phyloP scores from a whole-genome alignment of 1,140 invertebrate species.

The Bombus sylvicola region DNA sequence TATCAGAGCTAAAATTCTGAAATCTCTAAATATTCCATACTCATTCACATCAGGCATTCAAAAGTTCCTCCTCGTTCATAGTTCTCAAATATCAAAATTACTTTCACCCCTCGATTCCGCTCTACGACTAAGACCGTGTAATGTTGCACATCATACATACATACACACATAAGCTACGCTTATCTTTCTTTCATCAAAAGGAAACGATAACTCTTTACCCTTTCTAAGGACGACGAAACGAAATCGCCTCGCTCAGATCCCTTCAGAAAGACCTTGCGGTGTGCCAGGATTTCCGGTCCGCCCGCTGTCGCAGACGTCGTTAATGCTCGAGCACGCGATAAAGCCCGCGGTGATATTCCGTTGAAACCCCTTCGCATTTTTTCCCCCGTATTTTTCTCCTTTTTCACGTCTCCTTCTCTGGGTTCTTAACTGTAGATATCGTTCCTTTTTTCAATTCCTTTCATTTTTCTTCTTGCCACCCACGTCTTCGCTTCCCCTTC shows the following conservation, averaged over 20 bases:
- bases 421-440: neutral
- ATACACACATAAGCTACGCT: neutral
- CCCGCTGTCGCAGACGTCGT: conserved; percentile 43
- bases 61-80: neutral
- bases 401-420: neutral
- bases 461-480: conserved; percentile 5
- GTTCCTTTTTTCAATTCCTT: neutral
- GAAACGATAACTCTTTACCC: neutral
- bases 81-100: neutral
- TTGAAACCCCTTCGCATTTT: conserved; percentile 18
- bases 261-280: conserved; percentile 13
- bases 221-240: conserved; percentile 25
- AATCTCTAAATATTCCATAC: neutral
- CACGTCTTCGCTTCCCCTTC: neutral
- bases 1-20: neutral
- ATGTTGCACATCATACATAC: neutral
- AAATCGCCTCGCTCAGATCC: conserved; percentile 40
- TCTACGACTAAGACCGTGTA: too few species aligned
- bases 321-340: conserved; percentile 49
- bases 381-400: neutral
- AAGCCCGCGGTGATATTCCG: conserved; percentile 36
- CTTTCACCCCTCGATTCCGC: too few species aligned
- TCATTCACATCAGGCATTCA: neutral
- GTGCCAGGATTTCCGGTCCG: conserved; percentile 44
- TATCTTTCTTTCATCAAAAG: conserved; percentile 13